Conservation (phyloP, 2,888 invertebrate genomes). For the Chymomyza caudatula region DNA sequence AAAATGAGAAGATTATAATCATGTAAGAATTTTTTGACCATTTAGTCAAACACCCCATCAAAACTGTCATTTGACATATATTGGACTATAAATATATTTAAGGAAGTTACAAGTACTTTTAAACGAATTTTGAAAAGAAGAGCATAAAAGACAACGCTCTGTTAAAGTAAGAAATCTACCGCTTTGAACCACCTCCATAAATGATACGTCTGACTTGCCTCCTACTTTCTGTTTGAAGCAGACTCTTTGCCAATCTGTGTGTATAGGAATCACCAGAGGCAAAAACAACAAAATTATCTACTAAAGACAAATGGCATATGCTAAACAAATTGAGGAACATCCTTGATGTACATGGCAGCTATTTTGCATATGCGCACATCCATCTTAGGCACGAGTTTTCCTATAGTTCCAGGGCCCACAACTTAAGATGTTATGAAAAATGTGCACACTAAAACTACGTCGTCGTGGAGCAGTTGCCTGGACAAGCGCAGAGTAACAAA, state of each 20-base stretch:
- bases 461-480: neutral
- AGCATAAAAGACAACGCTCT: neutral
- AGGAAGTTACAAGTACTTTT: no score
- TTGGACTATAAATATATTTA: no score
- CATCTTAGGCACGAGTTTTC: constrained; percentile 14
- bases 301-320: constrained; percentile 22
- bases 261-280: neutral
- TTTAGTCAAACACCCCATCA: no score
- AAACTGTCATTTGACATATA: no score
- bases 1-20: no score
- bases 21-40: no score
- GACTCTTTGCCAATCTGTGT: neutral
- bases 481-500: neutral
- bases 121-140: no score
- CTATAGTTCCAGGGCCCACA: neutral
- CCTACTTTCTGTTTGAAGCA: neutral
- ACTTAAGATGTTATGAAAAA: constrained; percentile 18
- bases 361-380: constrained; percentile 12
- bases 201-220: neutral
- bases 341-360: neutral
- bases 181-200: neutral
- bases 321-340: constrained; percentile 27
- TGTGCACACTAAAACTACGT: constrained; percentile 16
- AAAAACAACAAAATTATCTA: neutral
- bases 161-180: no score